Evolutionary conservation across 35 echinoderm and acorn worm species (phyloP), one percentile per base, ranked within the genome.

Genomic region (Stichopus chloronotus): DNA sequence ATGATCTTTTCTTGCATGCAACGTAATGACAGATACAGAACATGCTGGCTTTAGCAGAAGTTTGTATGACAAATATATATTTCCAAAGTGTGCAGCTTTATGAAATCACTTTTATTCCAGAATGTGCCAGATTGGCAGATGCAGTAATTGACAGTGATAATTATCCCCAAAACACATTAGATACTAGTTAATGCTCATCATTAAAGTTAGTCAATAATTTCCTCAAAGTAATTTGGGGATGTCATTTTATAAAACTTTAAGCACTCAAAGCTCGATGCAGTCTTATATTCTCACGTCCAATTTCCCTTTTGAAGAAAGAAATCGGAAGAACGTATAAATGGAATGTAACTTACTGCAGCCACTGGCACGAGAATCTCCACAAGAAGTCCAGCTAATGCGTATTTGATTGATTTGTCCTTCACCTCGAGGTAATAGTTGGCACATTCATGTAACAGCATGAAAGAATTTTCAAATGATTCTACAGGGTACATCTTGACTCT

Each of bases 351-450:
- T 78, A 99, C 97, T 19, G 97, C 95, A 82, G 97, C 97, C 59
- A 99, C 95, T 30, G 97, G 97, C 19, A 96, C 88, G 24, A 99
- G 92, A 8, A 99, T 96, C 78, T 99, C 95, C 53, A 99, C 95
- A 52, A 99, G 90, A 19, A 99, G 83, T 22, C 97, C 97, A 83
- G 97, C 97, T 59, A 99, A 83, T 14, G 97, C 95, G 78, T 96
- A 95, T 69, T 96, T 99, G 52, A 99, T 99, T 16, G 94, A 92
- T 77, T 99, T 99, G 58, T 99, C 97, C 54, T 99, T 99, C 7
- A 99, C 95, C 24, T 99, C 97, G 60, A 96, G 78, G 76, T 96
- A 99, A 90, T 99, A 99, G 63, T 99, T 96, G 53, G 97, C 97
- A 87, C 95, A 99, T 57, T 99, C 95, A 61, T 99, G 95, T 9